These are phyloP conservation scores for Epizoanthus scotinus DNA, from an alignment of 92 coral and sea anemone species.

Conservation along the genomic window DNA sequence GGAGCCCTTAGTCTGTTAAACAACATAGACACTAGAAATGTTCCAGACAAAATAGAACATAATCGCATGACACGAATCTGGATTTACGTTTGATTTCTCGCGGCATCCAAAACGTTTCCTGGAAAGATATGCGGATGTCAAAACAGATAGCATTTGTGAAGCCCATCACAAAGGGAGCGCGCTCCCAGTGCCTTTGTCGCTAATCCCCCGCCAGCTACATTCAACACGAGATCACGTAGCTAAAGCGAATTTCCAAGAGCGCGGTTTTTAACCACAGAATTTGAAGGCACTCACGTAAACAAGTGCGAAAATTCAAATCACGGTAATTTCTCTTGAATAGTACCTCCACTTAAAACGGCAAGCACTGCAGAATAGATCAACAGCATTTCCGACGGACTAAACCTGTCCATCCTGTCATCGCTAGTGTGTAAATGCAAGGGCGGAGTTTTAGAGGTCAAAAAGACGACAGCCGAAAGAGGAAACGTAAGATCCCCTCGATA, in stretches of 20 bases:
- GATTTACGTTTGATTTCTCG: conserved; percentile 4
- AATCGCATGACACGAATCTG: conserved; percentile 14
- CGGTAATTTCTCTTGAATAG: neutral
- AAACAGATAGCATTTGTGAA: conserved; percentile 33
- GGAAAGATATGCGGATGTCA: conserved; percentile 15
- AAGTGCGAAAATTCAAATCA: neutral
- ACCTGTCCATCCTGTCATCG: conserved; percentile 26
- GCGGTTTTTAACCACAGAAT: neutral
- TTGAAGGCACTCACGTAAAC: conserved; percentile 18
- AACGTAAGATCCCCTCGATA: conserved; percentile 5
- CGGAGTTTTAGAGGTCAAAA: conserved; percentile 35
- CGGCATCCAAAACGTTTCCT: conserved; percentile 10
- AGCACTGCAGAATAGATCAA: conserved; percentile 21
- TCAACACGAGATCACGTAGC: conserved; percentile 6
- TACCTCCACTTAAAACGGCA: conserved; percentile 10
- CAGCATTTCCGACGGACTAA: neutral
- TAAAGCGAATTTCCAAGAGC: conserved; percentile 17
- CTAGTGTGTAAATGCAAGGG: conserved; percentile 27
- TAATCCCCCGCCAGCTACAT: neutral
- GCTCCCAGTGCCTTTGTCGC: conserved; percentile 20
- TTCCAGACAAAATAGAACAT: conserved; percentile 4
- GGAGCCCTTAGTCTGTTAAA: neutral
- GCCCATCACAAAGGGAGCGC: conserved; percentile 10
- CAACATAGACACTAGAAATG: neutral
- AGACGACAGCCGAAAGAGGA: conserved; percentile 35